Conservation (phyloP, 2,113 vertebrate species). For the Rhynchomys soricoides region DNA sequence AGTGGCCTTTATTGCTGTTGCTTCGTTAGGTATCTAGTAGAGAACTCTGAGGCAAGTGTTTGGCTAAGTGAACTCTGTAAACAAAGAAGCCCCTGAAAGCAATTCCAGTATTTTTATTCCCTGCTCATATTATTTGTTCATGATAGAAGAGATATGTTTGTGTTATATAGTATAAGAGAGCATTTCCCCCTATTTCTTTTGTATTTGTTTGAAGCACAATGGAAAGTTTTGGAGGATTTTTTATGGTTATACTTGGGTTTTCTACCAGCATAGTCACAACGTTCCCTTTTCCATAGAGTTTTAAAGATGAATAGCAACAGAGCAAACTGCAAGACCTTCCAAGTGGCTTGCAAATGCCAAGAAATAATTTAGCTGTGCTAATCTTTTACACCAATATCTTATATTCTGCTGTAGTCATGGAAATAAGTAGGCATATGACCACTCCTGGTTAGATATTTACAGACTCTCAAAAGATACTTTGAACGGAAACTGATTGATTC, state of each 20-base stretch:
- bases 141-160: not conserved
- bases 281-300: not conserved
- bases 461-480: not conserved
- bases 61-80: not conserved
- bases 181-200: not conserved
- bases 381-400: conserved; percentile 35
- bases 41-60: not conserved
- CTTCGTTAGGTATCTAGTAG: not conserved
- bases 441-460: conserved; percentile 41
- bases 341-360: conserved; percentile 50
- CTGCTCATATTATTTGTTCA: not conserved
- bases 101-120: not conserved
- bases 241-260: conserved; percentile 13
- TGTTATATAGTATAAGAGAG: not conserved
- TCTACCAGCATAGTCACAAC: not conserved
- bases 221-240: not conserved
- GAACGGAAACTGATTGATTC: conserved; percentile 36
- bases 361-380: conserved; percentile 55
- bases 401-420: not conserved
- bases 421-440: conserved; percentile 33
- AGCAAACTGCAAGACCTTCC: conserved; percentile 15
- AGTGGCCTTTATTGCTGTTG: not conserved
- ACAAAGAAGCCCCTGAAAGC: not conserved
- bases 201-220: not conserved
- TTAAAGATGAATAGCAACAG: conserved; percentile 22